Evolutionary conservation across 2,113 vertebrate genomes (phyloP), one percentile per base, ranked within the genome.

Genomic region (Vombatus ursinus): DNA sequence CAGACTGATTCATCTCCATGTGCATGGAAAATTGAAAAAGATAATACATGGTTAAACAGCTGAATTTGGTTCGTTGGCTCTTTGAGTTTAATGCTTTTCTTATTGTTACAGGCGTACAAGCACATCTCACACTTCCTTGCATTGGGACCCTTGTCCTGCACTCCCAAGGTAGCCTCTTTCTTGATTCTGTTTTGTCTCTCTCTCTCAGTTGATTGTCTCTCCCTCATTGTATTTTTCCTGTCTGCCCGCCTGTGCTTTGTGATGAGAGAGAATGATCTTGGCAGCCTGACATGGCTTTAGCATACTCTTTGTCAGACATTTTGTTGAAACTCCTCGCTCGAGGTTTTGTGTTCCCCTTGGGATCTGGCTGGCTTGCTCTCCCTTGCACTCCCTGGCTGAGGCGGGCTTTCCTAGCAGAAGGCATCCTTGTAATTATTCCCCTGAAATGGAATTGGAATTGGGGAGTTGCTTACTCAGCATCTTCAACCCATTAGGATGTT

Each of bases 241-340:
- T 47, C 68, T 52, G 51, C 91, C n/a, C 52, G 90, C 47, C 47
- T 50, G 90, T 26, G 90, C 25, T 90, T 90, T 24, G 11, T 1
- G 19, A 37, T 92, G 54, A 77, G 61, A 94, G 53, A 23, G 23
- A 53, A 90, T 37, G 53, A 52, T 94, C 90, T 50, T 50, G 3
- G 37, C 92, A 68, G 16, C 52, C n/a, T 11, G 0, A 0, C 25
- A 16, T 2, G 25, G 31, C 31, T 44, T 24, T 90, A 24, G 89
- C 91, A 61, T 93, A 25, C 61, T 91, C 26, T 92, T n/a, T 51
- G 68, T 91, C 94, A 94, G 47, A 50, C 8, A 7, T 10, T 96
- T 91, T 95, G 57, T 89, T 77, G 47, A 90, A 84, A 96, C 31
- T 52, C 68, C 77, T 57, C 25, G 2, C 93, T 89, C 31, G 90